Conservation (phyloP, 92 coral and sea anemone species). For the Zoanthus gigantus region DNA sequence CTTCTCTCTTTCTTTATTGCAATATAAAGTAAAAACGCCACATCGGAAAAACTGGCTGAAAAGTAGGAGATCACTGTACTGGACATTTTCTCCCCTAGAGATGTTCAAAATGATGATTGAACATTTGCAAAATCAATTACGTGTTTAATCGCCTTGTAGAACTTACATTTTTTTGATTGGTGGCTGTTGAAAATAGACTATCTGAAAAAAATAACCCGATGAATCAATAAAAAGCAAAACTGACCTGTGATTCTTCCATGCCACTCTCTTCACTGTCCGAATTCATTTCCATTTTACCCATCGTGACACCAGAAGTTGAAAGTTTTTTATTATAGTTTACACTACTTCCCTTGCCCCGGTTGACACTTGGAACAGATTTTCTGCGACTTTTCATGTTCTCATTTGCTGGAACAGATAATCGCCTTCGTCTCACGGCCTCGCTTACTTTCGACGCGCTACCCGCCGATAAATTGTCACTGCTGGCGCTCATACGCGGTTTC, state of each 20-base stretch:
- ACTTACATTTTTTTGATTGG: too few species aligned
- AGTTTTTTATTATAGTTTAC: not conserved
- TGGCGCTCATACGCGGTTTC: slow-evolving; percentile 33
- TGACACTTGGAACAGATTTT: not conserved
- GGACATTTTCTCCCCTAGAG: too few species aligned
- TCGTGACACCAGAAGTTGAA: slow-evolving; percentile 33
- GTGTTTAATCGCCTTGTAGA: too few species aligned
- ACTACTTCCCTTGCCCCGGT: slow-evolving; percentile 4
- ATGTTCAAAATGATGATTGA: too few species aligned
- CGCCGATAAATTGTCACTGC: slow-evolving; percentile 36
- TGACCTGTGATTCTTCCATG: slow-evolving; percentile 81
- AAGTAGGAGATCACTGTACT: too few species aligned
- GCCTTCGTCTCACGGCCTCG: slow-evolving; percentile 2
- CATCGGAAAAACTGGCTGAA: too few species aligned
- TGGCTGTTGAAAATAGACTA: too few species aligned
- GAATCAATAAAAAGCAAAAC: not conserved
- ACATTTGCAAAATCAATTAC: too few species aligned
- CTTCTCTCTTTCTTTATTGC: too few species aligned
- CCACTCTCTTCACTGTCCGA: slow-evolving; percentile 75
- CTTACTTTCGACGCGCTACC: not conserved
- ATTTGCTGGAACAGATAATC: slow-evolving; percentile 32
- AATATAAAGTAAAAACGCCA: too few species aligned
- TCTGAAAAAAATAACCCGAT: too few species aligned
- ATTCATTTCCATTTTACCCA: slow-evolving; percentile 66
- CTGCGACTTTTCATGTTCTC: not conserved